Conservation (phyloP, 1,140 invertebrate species). For the Caenorhabditis briggsae region DNA sequence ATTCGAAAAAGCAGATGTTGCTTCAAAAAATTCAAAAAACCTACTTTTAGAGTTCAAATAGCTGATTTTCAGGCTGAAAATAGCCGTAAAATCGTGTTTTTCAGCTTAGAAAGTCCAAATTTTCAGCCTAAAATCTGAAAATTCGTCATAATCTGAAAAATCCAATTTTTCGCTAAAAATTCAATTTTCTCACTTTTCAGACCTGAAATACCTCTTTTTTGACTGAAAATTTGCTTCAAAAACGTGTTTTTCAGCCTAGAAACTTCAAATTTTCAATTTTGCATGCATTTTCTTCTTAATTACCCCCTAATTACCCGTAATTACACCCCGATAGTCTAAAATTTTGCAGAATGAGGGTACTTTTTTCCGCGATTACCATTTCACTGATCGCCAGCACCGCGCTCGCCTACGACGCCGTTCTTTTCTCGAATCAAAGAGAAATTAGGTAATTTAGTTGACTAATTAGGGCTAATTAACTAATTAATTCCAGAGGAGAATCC, state of each 20-base stretch:
- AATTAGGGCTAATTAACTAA: not conserved
- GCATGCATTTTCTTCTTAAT: not conserved
- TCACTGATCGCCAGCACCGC: not conserved
- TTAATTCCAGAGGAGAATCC: conserved; percentile 8
- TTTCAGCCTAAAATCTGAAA: too few species aligned
- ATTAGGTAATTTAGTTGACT: not conserved
- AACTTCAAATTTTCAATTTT: not conserved
- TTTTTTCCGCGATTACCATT: not conserved
- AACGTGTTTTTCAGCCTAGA: too few species aligned
- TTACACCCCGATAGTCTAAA: not conserved
- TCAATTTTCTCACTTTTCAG: too few species aligned
- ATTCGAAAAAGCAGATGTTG: too few species aligned
- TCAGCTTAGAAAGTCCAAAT: too few species aligned
- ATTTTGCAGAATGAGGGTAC: conserved; percentile 59
- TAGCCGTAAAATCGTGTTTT: too few species aligned
- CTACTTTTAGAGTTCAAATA: too few species aligned
- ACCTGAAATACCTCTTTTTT: too few species aligned
- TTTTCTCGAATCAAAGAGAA: conserved; percentile 54
- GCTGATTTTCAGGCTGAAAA: too few species aligned
- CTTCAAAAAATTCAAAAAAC: too few species aligned
- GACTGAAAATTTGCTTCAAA: too few species aligned
- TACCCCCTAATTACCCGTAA: not conserved
- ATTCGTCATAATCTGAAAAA: not conserved
- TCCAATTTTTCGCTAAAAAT: not conserved
- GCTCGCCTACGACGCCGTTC: conserved; percentile 51